Evolutionary conservation across 2,888 invertebrate species (phyloP), one percentile per base, ranked within the genome.

Genomic region (Cosmopolites sordidus): DNA sequence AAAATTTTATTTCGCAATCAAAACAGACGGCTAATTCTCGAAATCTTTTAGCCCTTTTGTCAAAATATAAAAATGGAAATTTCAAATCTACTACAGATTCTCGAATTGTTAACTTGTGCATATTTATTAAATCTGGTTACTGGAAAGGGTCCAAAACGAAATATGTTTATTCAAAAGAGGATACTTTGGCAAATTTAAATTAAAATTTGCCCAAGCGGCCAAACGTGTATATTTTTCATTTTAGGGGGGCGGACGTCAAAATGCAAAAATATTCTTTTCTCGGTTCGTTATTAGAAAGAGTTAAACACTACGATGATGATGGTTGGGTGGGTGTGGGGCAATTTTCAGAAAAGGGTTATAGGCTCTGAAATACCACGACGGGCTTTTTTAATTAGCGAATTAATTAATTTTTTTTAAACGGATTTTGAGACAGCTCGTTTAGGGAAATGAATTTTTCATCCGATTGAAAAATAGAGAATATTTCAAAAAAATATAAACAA

Each of bases 121-220:
- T 71, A 71, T 71, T 70, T 71, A 71, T 71, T 68, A 68, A 64
- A 54, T 60, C 61, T 60, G 59, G 62, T 30, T 40, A 33, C 47
- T 58, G 63, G 60, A 65, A 64, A 63, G 65, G 67, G 65, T 65
- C 66, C 64, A 56, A 60, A 64, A 66, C 58, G 63, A 68, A 70
- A 70, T 67, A 69, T 71, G 70, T 71, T 71, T 71, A 71, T 71
- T 71, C 71, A 71, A 69, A 69, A 67, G 69, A 64, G 63, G 67
- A 64, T 62, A 67, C 66, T 67, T 70, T 67, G 65, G 66, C 61
- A 68, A 69, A 68, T 69, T 69, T 67, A 69, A 70, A 71, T 69
- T 67, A 67, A 69, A 69, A 65, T 64, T 60, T 57, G 50, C 42
- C 41, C 30, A 38, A 46, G 43, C 47, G 43, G 33, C 52, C 49